These are phyloP conservation scores for Synanceia verrucosa DNA, from an alignment of 2,797 vertebrate species.

Conservation along the genomic window DNA sequence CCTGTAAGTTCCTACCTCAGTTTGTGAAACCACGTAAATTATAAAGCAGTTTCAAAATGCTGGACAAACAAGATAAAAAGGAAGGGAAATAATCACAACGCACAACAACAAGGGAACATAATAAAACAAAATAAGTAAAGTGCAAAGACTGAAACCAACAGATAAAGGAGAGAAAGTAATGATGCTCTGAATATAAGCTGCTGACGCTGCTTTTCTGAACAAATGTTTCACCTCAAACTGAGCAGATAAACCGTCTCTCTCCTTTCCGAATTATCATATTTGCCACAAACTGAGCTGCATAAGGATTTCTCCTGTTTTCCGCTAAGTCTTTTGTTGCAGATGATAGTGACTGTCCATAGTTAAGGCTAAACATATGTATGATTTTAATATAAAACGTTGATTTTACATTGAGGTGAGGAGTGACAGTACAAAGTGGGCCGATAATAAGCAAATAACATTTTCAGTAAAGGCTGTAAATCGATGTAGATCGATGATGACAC, in stretches of 20 bases:
- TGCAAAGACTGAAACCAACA: neutral
- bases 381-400: neutral
- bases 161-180: neutral
- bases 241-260: neutral
- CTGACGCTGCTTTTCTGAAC: neutral
- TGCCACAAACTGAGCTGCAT: neutral
- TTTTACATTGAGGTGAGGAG: neutral
- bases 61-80: neutral
- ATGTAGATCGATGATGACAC: constrained; percentile 34
- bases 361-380: neutral
- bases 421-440: neutral
- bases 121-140: neutral
- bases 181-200: neutral
- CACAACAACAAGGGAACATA: neutral
- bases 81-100: neutral
- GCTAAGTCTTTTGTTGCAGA: neutral
- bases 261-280: too few relatives aligned
- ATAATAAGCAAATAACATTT: constrained; percentile 42
- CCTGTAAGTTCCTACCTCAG: neutral
- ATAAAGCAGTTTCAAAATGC: neutral
- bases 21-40: neutral
- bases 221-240: neutral
- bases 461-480: constrained; percentile 17
- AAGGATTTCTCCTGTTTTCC: too few relatives aligned
- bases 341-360: neutral